Base-by-base conservation (phyloP, 2,888 invertebrate genomes). In the Andrena camellia region DNA sequence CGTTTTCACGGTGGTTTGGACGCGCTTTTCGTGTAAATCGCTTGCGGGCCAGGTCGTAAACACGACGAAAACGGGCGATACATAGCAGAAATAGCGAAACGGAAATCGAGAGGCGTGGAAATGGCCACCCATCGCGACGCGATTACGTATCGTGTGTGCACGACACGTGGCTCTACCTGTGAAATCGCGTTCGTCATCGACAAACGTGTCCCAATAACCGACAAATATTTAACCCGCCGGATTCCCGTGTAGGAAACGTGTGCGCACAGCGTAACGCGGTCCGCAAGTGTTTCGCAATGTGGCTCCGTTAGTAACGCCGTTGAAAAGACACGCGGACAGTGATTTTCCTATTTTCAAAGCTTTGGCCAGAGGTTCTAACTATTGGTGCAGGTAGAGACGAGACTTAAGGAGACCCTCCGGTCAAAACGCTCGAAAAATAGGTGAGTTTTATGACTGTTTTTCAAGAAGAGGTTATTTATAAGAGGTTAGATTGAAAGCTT, bases 141-240 rank as follows among this genome's bases (percentile, higher is more conserved):
- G 70, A 42, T 70, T 48, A 64, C 52, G 35, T 63, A 62, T 57
- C 54, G 48, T 52, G 31, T 48, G 29, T 20, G 17, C 23, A 48
- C 2, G n/a, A 50, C 20, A 29, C 20, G 20, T 2, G 50, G 29
- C 8, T 31, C 26, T 35, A 13, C 57, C 60, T 35, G 75, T 54
- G 50, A 71, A 63, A 57, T 26, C 20, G 23, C 62, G 69, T 77
- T 80, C 83, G 81, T 88, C 84, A 81, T 78, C 81, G 77, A 54
- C 57, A 67, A 71, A 73, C 20, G 35, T 17, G 42, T 76, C 74
- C 86, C 77, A 89, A 88, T 84, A 88, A 85, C 87, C 79, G 83
- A 78, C 78, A 89, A 89, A 89, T 89, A 88, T 89, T 89, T 89
- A 81, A 83, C 72, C 70, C 62, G n/a, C 64, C 71, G 76, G 66